Evolutionary conservation across 2,113 vertebrate species (phyloP).

Genomic region (Myodes glareolus): DNA sequence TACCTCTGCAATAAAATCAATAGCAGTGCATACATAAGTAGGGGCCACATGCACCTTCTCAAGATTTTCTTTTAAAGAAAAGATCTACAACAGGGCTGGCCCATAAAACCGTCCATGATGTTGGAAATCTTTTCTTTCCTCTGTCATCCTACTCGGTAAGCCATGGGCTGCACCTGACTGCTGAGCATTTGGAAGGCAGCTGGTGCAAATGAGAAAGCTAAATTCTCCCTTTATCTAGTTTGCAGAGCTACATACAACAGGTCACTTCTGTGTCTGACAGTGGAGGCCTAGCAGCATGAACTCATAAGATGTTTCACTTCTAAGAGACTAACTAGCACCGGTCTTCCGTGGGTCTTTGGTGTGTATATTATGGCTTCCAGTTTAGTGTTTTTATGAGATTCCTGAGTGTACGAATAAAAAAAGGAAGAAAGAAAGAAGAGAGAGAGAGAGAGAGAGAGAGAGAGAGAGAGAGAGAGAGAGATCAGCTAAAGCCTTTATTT

Average conservation of each 20-base stretch:
- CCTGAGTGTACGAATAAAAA: too few species aligned
- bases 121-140: not conserved
- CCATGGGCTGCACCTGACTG: not conserved
- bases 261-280: not conserved
- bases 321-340: not conserved
- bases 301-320: not conserved
- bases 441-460: not conserved
- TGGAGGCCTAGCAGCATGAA: not conserved
- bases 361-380: not conserved
- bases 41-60: not conserved
- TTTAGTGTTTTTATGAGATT: not conserved
- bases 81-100: not conserved
- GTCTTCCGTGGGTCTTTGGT: not conserved
- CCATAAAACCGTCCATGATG: not conserved
- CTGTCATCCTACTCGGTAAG: not conserved
- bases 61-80: not conserved
- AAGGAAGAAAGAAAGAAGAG: fast-evolving
- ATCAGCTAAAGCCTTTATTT: not conserved
- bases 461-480: not conserved
- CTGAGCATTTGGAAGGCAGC: not conserved
- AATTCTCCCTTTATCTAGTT: not conserved
- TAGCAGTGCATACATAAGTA: not conserved
- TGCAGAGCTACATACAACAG: not conserved
- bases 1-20: constrained; percentile 29
- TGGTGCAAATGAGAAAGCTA: not conserved